Evolutionary conservation across 2,888 invertebrate genomes (phyloP), one percentile per base, ranked within the genome.

Genomic region (Macrosiphum euphorbiae): DNA sequence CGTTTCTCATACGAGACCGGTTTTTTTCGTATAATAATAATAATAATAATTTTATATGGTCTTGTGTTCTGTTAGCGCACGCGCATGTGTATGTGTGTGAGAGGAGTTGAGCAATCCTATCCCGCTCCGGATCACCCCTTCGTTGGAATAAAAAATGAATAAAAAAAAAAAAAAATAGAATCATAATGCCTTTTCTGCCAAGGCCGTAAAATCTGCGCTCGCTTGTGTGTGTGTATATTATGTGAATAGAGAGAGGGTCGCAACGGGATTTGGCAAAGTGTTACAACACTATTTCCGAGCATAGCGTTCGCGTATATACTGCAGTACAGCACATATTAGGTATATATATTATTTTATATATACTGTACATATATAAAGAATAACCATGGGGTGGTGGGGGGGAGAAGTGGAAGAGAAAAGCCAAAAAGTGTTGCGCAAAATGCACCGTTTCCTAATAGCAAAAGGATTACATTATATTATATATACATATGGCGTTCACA

Each of bases 191-290:
- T 86, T 92, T 90, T 90, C 52, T 47, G 84, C 85, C 93, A 90
- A 93, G 90, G 85, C 93, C 90, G 93, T 93, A 90, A 90, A 93
- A 90, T 86, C 85, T 50, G 84, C 26, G 50, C 24, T 26, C 44
- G 85, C 7, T 52, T 78, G 78, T 41, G 41, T 52, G 41, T 52
- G 55, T 10, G 84, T n/a, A 58, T 44, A 85, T n/a, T n/a, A 85
- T n/a, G 47, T 85, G 58, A 58, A 92, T 52, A 55, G 78, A 55
- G 84, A 47, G 88, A 93, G 93, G 93, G 93, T 93, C 93, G 90
- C 93, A 90, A 89, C 92, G 88, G 92, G 92, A 93, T 93, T 93
- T 89, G 92, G 78, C 89, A 93, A 90, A 93, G 90, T 90, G 93
- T 93, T 93, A 93, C 93, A 86, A 90, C 93, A 93, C 58, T 26